Evolutionary conservation across 2,888 invertebrate genomes (phyloP), one percentile per base, ranked within the genome.

Genomic region (Limenitis camilla): DNA sequence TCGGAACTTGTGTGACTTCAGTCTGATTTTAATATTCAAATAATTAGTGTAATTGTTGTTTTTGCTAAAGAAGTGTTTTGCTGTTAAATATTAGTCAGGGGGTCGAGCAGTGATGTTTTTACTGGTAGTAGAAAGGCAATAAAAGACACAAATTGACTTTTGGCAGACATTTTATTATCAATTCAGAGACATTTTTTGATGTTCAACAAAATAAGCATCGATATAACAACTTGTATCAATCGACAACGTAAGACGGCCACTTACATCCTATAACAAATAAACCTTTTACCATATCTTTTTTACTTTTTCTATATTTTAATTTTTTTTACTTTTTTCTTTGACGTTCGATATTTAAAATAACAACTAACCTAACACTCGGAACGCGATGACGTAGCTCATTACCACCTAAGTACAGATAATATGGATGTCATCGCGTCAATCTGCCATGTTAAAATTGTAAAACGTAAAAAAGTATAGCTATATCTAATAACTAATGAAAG

Each of bases 241-340:
- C 52, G 57, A 58, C 53, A 59, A 63, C 59, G 58, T 59, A 61
- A 60, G 60, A 58, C 55, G 52, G 60, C 59, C 59, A 60, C 62
- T 64, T 64, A 67, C 52, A 44, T 44, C 54, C 61, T 63, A 66
- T 46, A 61, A 55, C 52, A 53, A 61, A 61, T 57, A 53, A 52
- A 57, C 43, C n/a, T n/a, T n/a, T n/a, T n/a, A n/a, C n/a, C n/a
- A n/a, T n/a, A n/a, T n/a, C n/a, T n/a, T n/a, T n/a, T n/a, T 67
- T 61, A 60, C 67, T 78, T 76, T 72, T 65, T 64, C 58, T 53
- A 66, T 61, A 71, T 79, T 71, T 74, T 54, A 64, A 69, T 49
- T 36, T 74, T 79, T 79, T 80, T 78, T 76, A 63, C 69, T 72
- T 78, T 77, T 56, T 49, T 60, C 60, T 70, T 66, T 67, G 61